These are phyloP conservation scores for Cyprinodon variegatus DNA, from an alignment of 2,113 vertebrate species.

Conservation along the genomic window DNA sequence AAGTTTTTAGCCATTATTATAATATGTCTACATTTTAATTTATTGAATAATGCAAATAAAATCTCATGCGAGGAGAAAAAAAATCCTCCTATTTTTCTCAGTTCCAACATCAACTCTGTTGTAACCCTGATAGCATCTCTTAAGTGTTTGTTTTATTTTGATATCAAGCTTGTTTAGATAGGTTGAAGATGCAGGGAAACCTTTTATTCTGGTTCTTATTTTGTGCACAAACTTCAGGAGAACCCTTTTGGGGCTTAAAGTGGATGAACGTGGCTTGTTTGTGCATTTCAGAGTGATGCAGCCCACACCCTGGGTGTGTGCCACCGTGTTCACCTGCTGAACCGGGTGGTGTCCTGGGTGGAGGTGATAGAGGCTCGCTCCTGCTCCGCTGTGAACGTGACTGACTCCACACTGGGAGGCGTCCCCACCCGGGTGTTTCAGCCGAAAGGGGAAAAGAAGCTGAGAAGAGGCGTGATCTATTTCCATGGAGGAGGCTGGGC, in stretches of 20 bases:
- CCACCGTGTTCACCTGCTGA: constrained; percentile 85
- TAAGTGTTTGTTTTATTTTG: too few relatives aligned
- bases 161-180: too few relatives aligned
- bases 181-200: too few relatives aligned
- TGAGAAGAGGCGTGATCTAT: constrained; percentile 87
- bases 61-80: too few relatives aligned
- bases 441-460: constrained; percentile 62
- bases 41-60: too few relatives aligned
- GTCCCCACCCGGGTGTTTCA: constrained; percentile 89
- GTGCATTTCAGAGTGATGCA: constrained; percentile 81
- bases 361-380: constrained; percentile 83
- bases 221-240: too few relatives aligned
- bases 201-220: too few relatives aligned
- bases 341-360: constrained; percentile 82
- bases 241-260: neutral
- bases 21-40: too few relatives aligned
- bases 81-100: too few relatives aligned
- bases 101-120: too few relatives aligned
- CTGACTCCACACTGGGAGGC: constrained; percentile 83
- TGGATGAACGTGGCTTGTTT: neutral
- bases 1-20: too few relatives aligned
- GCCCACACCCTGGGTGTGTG: constrained; percentile 86
- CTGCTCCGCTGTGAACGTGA: constrained; percentile 79
- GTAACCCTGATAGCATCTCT: too few relatives aligned
- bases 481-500: constrained; percentile 97